Evolutionary conservation across 2,797 vertebrate species (phyloP).

Genomic region (Sarcoramphus papa): DNA sequence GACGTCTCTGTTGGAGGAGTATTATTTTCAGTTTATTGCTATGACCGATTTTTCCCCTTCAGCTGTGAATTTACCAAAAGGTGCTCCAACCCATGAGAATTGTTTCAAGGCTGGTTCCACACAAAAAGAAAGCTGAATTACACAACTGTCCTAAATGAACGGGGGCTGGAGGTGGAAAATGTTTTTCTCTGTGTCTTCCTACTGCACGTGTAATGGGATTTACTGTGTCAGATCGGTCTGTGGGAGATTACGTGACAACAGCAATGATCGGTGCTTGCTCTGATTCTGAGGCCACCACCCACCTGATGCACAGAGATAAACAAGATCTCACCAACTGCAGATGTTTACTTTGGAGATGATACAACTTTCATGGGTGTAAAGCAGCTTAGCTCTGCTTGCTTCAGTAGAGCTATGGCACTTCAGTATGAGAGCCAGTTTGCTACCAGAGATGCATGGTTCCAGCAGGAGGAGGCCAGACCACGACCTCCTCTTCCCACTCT

Average conservation of each 20-base stretch:
- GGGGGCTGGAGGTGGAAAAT: not conserved
- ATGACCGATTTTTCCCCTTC: conserved; percentile 4
- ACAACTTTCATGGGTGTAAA: not conserved
- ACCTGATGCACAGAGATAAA: not conserved
- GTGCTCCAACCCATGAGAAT: not conserved
- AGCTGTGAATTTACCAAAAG: not conserved
- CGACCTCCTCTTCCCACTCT: not conserved
- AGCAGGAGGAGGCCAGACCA: not conserved
- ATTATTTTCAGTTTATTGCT: conserved; percentile 36
- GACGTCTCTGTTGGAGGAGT: not conserved
- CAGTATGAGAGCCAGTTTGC: not conserved
- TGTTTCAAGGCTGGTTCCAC: not conserved
- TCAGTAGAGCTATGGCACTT: not conserved
- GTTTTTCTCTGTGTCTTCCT: not conserved
- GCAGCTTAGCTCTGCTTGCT: not conserved
- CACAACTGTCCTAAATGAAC: not conserved
- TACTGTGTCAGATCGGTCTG: not conserved
- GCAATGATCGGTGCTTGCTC: not conserved
- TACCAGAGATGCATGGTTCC: fast-evolving
- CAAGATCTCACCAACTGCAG: not conserved
- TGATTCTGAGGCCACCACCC: not conserved
- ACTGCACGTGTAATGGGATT: not conserved
- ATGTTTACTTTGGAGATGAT: not conserved
- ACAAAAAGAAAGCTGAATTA: not conserved
- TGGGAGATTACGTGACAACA: not conserved